Conservation (phyloP, 2,113 vertebrate species). For the Gnathonemus longibarbis region DNA sequence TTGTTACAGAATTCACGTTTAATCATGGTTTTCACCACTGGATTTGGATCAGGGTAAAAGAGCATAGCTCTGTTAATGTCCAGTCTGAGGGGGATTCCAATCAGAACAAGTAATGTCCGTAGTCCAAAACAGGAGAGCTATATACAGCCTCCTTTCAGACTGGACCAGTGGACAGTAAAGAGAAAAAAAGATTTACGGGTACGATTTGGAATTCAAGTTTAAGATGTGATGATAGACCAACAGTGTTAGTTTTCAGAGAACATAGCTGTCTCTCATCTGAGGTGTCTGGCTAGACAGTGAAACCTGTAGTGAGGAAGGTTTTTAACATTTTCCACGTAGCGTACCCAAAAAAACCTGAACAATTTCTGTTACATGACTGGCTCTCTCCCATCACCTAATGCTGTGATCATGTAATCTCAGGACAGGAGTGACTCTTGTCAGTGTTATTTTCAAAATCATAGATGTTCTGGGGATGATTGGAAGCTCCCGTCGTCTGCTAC, state of each 20-base stretch:
- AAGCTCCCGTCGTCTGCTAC: not conserved
- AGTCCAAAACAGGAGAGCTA: not conserved
- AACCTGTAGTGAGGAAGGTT: not conserved
- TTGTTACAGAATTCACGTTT: not conserved
- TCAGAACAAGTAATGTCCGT: not conserved
- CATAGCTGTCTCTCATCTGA: not conserved
- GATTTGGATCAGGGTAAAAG: not conserved
- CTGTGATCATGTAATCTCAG: not conserved
- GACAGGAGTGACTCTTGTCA: not conserved
- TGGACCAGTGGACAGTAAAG: not conserved
- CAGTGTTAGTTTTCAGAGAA: not conserved
- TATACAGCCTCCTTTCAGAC: not conserved
- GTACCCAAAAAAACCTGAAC: not conserved
- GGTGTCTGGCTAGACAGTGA: not conserved
- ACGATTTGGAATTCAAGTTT: not conserved
- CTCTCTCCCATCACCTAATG: not conserved
- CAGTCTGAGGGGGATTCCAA: not conserved
- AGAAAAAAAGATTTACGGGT: not conserved
- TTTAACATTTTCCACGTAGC: not conserved
- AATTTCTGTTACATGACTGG: not conserved
- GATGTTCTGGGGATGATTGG: not conserved
- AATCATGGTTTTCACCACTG: not conserved
- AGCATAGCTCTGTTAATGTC: not conserved
- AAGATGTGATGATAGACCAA: not conserved
- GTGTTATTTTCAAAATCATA: not conserved